phyloP scores from a whole-genome alignment of 2,888 invertebrate species.

The Xanthorhoe spadicearia region DNA sequence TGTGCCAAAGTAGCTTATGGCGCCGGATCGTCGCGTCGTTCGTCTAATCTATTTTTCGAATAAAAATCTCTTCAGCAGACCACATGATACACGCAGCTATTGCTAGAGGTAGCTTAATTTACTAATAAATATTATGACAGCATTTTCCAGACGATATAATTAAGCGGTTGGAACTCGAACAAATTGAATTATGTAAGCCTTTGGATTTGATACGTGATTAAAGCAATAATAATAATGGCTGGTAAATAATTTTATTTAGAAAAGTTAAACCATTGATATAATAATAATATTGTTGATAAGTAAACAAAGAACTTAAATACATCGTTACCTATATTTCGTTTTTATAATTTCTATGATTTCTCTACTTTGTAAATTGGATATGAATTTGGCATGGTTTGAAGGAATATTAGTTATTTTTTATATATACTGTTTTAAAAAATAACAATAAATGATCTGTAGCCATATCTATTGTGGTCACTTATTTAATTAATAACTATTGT shows the following conservation, averaged over 20 bases:
- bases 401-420: too few species aligned
- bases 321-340: neutral
- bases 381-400: neutral
- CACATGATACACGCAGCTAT: slow-evolving; percentile 22
- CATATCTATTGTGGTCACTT: too few species aligned
- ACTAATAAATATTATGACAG: slow-evolving; percentile 37
- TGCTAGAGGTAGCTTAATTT: slow-evolving; percentile 7
- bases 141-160: slow-evolving; percentile 28
- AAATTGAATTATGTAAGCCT: slow-evolving; percentile 8
- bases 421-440: too few species aligned
- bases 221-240: neutral
- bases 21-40: slow-evolving; percentile 67
- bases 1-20: slow-evolving; percentile 76
- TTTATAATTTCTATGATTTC: neutral
- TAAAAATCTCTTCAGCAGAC: slow-evolving; percentile 51
- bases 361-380: neutral
- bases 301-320: too few species aligned
- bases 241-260: neutral
- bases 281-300: neutral
- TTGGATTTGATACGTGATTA: too few species aligned
- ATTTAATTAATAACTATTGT: too few species aligned
- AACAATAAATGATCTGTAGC: too few species aligned
- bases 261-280: too few species aligned
- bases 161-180: slow-evolving; percentile 31
- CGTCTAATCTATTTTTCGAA: slow-evolving; percentile 67